phyloP scores from a whole-genome alignment of 2,888 invertebrate genomes.

The Andrena trimmerana region DNA sequence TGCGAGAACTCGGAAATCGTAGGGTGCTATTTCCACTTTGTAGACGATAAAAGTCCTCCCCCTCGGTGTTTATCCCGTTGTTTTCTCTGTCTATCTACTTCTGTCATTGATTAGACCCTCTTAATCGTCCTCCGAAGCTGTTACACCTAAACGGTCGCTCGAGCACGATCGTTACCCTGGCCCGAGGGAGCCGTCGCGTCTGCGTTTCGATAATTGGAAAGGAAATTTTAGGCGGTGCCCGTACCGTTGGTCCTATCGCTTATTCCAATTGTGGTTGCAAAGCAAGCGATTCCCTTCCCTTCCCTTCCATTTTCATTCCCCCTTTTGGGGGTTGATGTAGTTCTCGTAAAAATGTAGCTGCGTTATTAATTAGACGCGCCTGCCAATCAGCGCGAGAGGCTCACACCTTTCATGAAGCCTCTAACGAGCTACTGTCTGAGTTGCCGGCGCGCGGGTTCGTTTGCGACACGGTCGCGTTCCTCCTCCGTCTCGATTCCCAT shows the following conservation, averaged over 20 bases:
- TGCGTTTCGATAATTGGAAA: slow-evolving; percentile 22
- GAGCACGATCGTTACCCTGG: slow-evolving; percentile 25
- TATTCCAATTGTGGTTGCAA: background rate
- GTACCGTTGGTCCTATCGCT: background rate
- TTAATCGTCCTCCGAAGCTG: slow-evolving; percentile 33
- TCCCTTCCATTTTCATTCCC: background rate
- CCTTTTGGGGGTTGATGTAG: background rate
- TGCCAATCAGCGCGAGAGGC: background rate
- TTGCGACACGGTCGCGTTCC: background rate
- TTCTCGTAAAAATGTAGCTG: slow-evolving; percentile 3
- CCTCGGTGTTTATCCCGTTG: slow-evolving; percentile 54
- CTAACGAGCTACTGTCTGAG: slow-evolving; percentile 8
- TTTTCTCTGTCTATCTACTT: slow-evolving; percentile 50
- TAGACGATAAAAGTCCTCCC: slow-evolving; percentile 65
- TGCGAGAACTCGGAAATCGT: slow-evolving; percentile 44
- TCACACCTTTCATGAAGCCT: background rate
- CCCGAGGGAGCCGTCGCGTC: background rate
- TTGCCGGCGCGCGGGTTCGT: slow-evolving; percentile 1
- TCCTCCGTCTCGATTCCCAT: slow-evolving; percentile 21
- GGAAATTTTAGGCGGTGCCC: background rate
- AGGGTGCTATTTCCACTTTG: slow-evolving; percentile 58
- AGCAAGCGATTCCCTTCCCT: background rate
- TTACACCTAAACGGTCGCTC: slow-evolving; percentile 2
- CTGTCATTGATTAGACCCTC: slow-evolving; percentile 63
- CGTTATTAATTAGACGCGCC: slow-evolving; percentile 17